Evolutionary conservation across 2,888 invertebrate species (phyloP), one percentile per base, ranked within the genome.

Genomic region (Diarsia rubi): DNA sequence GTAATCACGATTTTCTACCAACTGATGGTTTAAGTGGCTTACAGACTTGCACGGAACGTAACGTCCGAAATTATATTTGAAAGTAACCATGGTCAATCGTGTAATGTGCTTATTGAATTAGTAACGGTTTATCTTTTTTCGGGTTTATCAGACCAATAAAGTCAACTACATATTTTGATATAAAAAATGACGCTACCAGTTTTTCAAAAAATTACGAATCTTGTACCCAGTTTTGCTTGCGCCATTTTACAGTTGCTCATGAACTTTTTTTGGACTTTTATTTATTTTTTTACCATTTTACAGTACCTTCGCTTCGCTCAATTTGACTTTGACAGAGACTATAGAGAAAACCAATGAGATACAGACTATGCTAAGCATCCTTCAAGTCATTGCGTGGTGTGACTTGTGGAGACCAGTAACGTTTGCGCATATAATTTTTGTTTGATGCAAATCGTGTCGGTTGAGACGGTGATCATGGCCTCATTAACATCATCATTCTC

Each of bases 1-100:
- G 52, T 52, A 66, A 75, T 75, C 81, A 75, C 84, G 81, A 80
- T 80, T 84, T 75, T 84, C 62, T 63, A 60, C 42, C n/a, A 12
- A 59, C 1, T 31, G 12, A 47, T 45, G 59, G 27, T 37, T 0
- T 60, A 67, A 78, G 49, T 62, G 49, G 54, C 49, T 24, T 60
- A 60, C 42, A 44, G 16, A 59, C 52, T 65, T 27, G 24, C 68
- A 44, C 42, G 42, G 24, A 31, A 67, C 21, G 42, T 19, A 69
- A 59, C 6, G 59, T 4, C 27, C 42, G 12, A 69, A 49, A 59
- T 75, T 5, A 49, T 63, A 12, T 75, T 75, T 59, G 44, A 49
- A 44, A 68, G 67, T 67, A 31, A 44, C 14, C 31, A 31, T 69
- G 47, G 57, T 68, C 14, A 59, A 4, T 49, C 16, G 16, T 45